Base-by-base conservation (phyloP, 2,797 vertebrate genomes). In the Xiphorhynchus erythropygius region DNA sequence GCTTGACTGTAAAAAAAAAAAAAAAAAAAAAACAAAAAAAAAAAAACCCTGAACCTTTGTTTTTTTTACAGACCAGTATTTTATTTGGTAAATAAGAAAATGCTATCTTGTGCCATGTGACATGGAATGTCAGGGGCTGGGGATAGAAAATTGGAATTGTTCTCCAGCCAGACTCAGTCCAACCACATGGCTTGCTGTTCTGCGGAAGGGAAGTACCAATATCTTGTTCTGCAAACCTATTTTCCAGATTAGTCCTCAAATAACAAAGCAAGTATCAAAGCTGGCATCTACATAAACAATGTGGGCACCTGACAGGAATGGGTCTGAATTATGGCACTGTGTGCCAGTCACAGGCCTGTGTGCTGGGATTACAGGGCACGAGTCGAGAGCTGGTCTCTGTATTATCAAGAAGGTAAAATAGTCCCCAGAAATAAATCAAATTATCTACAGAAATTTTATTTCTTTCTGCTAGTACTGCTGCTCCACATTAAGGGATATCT, bases 261-360 rank as follows among this genome's bases (percentile, higher is more conserved):
- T 55, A 73, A 18, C 6, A 92, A 47, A 63, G 37, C 28, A 55
- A 74, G 23, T 37, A 19, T 44, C 28, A 73, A 37, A 60, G 28
- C 32, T 89, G 33, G 7, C 14, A 77, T 56, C 39, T 67, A 13
- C 9, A 7, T 25, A 14, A 50, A 24, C 15, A 25, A 0, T 11
- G 19, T 23, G 16, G 22, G 24, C 32, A 30, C n/a, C 22, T 47
- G 46, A 55, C 9, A 65, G 27, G 47, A 81, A 84, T 62, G 27
- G 10, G 9, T 53, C 24, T 17, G 28, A 83, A 56, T 22, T 71
- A n/a, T 0, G 0, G 4, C 3, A 0, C 11, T 74, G 23, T 41
- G 15, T 74, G 52, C 63, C 25, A 19, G 18, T 81, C 46, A 53
- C 18, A 41, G 41, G 10, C 19, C 27, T 49, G 16, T 37, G 25